Evolutionary conservation across 1,140 invertebrate genomes (phyloP), one percentile per base, ranked within the genome.

Genomic region (Euborellia annulipes): DNA sequence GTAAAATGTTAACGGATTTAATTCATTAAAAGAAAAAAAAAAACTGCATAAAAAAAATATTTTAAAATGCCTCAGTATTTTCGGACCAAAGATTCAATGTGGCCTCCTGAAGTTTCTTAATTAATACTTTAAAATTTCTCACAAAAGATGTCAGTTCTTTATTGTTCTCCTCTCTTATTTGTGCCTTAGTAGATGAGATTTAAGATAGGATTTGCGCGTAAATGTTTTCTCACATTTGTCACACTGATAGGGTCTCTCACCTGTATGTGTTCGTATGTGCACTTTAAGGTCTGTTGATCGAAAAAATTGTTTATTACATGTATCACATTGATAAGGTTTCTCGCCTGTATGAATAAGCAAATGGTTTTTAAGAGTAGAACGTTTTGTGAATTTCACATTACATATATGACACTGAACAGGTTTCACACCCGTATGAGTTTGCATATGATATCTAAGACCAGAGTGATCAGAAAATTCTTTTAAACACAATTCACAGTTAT

Each of bases 101-200:
- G n/a, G n/a, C n/a, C n/a, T n/a, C n/a, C n/a, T n/a, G n/a, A n/a
- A n/a, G n/a, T n/a, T n/a, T n/a, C n/a, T n/a, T n/a, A n/a, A n/a
- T n/a, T n/a, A n/a, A n/a, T n/a, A n/a, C n/a, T n/a, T n/a, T n/a
- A n/a, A n/a, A n/a, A n/a, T n/a, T n/a, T n/a, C n/a, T n/a, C n/a
- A n/a, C n/a, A n/a, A n/a, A n/a, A n/a, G n/a, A n/a, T n/a, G n/a
- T n/a, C n/a, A n/a, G n/a, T n/a, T n/a, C n/a, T n/a, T n/a, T n/a
- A n/a, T n/a, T n/a, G n/a, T n/a, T n/a, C n/a, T n/a, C n/a, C n/a
- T n/a, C n/a, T n/a, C n/a, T n/a, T n/a, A n/a, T n/a, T n/a, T 81
- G 56, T 84, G 79, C 37, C 69, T 72, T 41, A 75, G 64, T 43
- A 72, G 67, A 57, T 82, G 79, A 17, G 70, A 70, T 34, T 68